Conservation (phyloP, 2,888 invertebrate species). For the Corythucha ciliata region DNA sequence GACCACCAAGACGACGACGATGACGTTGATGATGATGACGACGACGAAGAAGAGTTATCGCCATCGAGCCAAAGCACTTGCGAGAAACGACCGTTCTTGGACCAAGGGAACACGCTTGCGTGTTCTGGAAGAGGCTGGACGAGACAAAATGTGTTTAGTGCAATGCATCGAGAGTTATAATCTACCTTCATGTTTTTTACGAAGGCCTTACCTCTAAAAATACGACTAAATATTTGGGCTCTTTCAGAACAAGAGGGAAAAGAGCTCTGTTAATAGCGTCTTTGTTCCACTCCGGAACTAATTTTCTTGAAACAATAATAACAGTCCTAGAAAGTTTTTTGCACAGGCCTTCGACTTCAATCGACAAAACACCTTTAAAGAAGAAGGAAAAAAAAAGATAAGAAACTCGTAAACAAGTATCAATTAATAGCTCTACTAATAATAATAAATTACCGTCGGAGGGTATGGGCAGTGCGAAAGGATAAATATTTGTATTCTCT, state of each 20-base stretch:
- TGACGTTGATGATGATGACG: no score
- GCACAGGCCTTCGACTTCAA: conserved; percentile 19
- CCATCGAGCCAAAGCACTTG: no score
- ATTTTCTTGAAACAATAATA: conserved; percentile 22
- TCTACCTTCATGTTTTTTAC: no score
- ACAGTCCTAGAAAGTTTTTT: conserved; percentile 20
- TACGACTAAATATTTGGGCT: conserved; percentile 16
- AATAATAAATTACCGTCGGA: conserved; percentile 17
- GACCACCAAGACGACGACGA: no score
- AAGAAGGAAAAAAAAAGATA: no score
- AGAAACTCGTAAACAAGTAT: not conserved
- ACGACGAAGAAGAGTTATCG: no score
- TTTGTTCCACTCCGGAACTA: conserved; percentile 20
- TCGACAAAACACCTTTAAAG: conserved; percentile 23
- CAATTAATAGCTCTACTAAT: not conserved
- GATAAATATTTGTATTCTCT: conserved; percentile 4
- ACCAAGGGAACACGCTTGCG: no score
- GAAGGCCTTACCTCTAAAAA: conserved; percentile 17
- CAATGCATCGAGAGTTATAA: no score
- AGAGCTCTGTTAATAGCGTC: conserved; percentile 23
- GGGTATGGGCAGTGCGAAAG: conserved; percentile 21
- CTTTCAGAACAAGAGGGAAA: conserved; percentile 12
- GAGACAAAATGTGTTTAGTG: no score
- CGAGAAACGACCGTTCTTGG: no score
- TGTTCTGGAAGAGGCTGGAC: no score